Evolutionary conservation across 2,113 vertebrate genomes (phyloP).

Genomic region (Athene noctua): DNA sequence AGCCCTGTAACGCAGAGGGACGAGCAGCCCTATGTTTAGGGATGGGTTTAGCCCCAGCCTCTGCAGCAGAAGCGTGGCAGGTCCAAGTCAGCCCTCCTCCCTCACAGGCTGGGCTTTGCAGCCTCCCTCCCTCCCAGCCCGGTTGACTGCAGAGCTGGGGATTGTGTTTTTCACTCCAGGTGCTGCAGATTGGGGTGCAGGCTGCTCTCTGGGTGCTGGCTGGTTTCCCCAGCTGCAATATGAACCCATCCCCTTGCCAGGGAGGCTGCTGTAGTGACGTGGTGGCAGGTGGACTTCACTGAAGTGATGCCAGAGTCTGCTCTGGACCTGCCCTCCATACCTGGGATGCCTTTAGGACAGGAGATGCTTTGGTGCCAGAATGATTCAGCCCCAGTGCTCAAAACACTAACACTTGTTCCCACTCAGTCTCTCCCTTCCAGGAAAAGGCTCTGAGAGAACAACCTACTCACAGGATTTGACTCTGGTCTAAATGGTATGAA

Average conservation of each 20-base stretch:
- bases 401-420: background rate
- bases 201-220: background rate
- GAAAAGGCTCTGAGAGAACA: background rate
- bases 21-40: background rate
- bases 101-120: background rate
- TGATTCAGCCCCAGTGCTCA: background rate
- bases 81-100: background rate
- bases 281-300: background rate
- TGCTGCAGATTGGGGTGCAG: background rate
- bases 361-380: background rate
- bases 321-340: background rate
- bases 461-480: no score
- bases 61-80: background rate
- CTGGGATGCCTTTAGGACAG: background rate
- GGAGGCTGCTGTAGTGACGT: background rate
- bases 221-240: background rate
- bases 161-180: background rate
- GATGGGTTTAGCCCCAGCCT: background rate
- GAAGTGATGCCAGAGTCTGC: background rate
- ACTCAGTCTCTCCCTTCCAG: rapidly evolving
- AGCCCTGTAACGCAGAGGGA: background rate
- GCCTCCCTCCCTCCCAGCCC: background rate
- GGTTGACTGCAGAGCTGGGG: background rate
- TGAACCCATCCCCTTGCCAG: rapidly evolving
- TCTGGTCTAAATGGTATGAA: background rate